Base-by-base conservation (phyloP, 2,797 vertebrate genomes). In the Micrastur ruficollis region DNA sequence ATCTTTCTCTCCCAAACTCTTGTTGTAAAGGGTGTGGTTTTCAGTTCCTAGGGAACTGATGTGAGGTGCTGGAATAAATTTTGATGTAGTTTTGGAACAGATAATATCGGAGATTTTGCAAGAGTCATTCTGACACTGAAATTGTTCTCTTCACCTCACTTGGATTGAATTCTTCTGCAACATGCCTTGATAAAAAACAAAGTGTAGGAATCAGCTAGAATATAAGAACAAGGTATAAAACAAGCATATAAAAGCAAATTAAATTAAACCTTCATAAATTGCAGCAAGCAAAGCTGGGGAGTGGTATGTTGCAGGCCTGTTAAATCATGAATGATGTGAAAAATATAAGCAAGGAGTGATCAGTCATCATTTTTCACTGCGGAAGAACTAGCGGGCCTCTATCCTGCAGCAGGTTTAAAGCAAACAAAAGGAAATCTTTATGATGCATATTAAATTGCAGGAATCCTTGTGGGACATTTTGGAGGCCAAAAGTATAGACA, bases 361-460 rank as follows among this genome's bases (percentile, higher is more conserved):
- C 42, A 55, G 42, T 59, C 59, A 31, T 29, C 22, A 19, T 31
- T 81, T 81, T 81, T 55, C 31, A 11, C 17, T 20, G 32, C 0
- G 3, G 14, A 83, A 85, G 44, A 71, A 31, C 11, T 29, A 31
- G 12, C 1, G 1, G 8, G 31, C 62, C 42, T 65, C 72, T 42
- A 42, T 65, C 17, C 40, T 83, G 58, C 14, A 86, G 9, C 32
- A 89, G 66, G 58, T 92, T 89, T 89, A 73, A 84, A 84, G 15
- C 38, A 95, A 95, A 81, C 25, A 61, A 86, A 94, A 90, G 22
- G 29, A 86, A 86, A 66, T 72, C 53, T 94, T 95, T 81, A 79
- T 22, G 42, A 44, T 86, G 22, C 13, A 44, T 78, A 86, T 61
- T 94, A 86, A 95, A 95, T 52, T 72, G 46, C 50, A 81, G 65